Evolutionary conservation across 2,888 invertebrate genomes (phyloP).

Genomic region (Bellardia pandia): DNA sequence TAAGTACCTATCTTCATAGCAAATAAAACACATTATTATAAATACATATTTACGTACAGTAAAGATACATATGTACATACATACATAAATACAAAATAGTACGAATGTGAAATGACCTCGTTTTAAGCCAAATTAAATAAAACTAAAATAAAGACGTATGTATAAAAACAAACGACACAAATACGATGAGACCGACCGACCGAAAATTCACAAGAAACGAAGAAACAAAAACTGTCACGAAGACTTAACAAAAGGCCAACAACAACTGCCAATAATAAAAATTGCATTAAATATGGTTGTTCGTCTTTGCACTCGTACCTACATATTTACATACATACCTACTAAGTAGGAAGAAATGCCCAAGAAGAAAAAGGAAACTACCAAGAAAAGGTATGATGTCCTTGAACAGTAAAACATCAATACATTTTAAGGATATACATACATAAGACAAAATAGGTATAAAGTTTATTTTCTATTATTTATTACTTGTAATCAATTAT

Average conservation of each 20-base stretch:
- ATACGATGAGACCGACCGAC: conserved; percentile 53
- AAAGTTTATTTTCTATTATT: neutral
- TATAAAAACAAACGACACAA: conserved; percentile 66
- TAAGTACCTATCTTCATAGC: neutral
- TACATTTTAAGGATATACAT: conserved; percentile 15
- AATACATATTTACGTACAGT: neutral
- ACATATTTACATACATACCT: neutral
- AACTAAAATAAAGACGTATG: conserved; percentile 61
- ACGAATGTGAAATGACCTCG: conserved; percentile 69
- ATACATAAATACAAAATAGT: conserved; percentile 30
- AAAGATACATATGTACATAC: too few relatives aligned
- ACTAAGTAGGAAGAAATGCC: conserved; percentile 27
- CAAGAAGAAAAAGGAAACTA: conserved; percentile 4
- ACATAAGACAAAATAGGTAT: too few relatives aligned
- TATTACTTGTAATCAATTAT: neutral
- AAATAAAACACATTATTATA: neutral
- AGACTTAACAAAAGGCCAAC: conserved; percentile 61
- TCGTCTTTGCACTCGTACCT: neutral
- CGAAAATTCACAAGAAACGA: conserved; percentile 41
- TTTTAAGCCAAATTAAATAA: conserved; percentile 71
- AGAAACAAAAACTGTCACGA: conserved; percentile 64
- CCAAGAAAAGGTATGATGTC: conserved; percentile 63
- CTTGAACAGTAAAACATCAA: conserved; percentile 56
- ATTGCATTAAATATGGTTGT: conserved; percentile 46
- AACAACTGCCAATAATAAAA: conserved; percentile 35